These are phyloP conservation scores for Rhabdornis inornatus DNA, from an alignment of 2,113 vertebrate species.

Conservation along the genomic window DNA sequence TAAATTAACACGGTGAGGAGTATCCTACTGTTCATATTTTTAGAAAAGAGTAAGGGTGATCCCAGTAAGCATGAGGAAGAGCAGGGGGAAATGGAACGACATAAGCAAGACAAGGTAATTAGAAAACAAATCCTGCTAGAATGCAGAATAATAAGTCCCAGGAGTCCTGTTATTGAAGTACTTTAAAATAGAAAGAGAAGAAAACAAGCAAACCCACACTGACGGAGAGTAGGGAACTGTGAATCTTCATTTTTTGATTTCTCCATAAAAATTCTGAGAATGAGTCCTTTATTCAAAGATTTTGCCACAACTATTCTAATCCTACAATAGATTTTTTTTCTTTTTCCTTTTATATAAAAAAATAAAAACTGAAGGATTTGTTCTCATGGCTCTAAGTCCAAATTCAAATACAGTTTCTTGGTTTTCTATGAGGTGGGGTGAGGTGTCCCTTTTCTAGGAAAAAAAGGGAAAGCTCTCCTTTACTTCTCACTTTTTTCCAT, in stretches of 20 bases:
- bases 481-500: neutral
- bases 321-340: neutral
- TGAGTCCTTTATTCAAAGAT: neutral
- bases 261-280: neutral
- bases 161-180: neutral
- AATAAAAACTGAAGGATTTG: neutral
- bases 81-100: neutral
- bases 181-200: neutral
- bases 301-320: neutral
- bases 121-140: conserved; percentile 12
- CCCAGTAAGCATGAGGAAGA: neutral
- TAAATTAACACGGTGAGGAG: neutral
- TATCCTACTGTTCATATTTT: neutral
- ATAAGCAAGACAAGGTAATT: neutral
- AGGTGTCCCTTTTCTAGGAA: neutral
- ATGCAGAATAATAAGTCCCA: neutral
- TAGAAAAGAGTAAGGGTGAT: neutral
- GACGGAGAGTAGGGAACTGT: neutral
- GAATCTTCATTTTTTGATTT: neutral
- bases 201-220: neutral
- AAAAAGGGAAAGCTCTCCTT: neutral
- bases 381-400: neutral
- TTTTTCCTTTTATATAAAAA: neutral
- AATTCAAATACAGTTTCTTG: neutral
- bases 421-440: neutral